Evolutionary conservation across 64 coral and sea anemone species (phyloP), one percentile per base, ranked within the genome.

Genomic region (Montipora efflorescens): DNA sequence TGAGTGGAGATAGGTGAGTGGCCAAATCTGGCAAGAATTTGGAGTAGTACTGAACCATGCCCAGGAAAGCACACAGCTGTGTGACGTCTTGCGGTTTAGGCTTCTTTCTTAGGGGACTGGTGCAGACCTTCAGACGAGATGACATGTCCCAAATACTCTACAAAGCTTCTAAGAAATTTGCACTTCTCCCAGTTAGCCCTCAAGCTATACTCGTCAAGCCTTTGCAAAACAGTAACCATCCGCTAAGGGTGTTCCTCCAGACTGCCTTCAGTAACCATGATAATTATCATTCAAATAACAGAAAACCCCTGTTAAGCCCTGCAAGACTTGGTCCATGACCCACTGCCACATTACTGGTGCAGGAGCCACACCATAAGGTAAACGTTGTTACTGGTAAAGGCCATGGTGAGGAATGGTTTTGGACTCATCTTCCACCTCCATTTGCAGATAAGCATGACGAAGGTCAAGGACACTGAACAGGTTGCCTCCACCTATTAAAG

Each of bases 261-360:
- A 3, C 48, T 83, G 4, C 4, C 6, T 5, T 69, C 78, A 2
- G 59, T 75, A 5, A 91, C 16, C 16, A 91, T 36, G 19, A 91
- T 91, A 36, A 36, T 36, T 36, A 21, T 91, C 77, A 25, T 91
- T 78, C 22, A 89, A 44, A n/a, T 89, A 89, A 5, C 87, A 89
- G 47, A 75, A 74, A 43, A 77, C 72, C 10, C 74, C 48, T 20
- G 6, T 1, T 53, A 90, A 55, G 8, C 55, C 75, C 44, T 61
- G 88, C 25, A 83, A 79, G 47, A 82, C 48, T 47, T 81, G 89
- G n/a, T 91, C 23, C 89, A 91, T 91, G 4, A 77, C 90, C 9
- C 66, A 0, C 47, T 83, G 79, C 90, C 78, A 91, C 10, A 91
- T 70, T 12, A 62, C 67, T 18, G 68, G 78, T 70, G 90, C 79